Conservation (phyloP, 2,113 vertebrate species). For the Microcebus tavaratra region DNA sequence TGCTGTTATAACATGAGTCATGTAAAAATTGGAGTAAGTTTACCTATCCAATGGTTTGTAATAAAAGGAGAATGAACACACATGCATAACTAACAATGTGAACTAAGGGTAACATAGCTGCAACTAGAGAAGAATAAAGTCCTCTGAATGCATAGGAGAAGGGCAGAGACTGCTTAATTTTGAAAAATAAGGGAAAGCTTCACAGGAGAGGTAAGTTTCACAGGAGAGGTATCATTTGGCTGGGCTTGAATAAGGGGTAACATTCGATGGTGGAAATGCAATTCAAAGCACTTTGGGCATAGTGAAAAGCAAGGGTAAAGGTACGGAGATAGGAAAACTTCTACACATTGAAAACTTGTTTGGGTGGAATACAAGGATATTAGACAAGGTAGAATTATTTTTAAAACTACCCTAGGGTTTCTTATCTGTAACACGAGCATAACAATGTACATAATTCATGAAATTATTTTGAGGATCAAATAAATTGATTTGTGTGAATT, state of each 20-base stretch:
- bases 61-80: not conserved
- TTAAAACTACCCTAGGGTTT: not conserved
- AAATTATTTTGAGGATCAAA: not conserved
- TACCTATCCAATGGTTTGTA: not conserved
- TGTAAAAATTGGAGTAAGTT: not conserved
- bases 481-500: not conserved
- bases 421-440: not conserved
- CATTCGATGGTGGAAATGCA: not conserved
- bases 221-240: not conserved
- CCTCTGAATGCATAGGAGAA: not conserved
- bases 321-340: not conserved
- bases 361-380: not conserved
- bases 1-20: not conserved
- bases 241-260: not conserved
- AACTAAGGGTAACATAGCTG: not conserved
- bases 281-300: not conserved
- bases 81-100: fast-evolving
- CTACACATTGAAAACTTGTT: not conserved
- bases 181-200: not conserved
- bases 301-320: not conserved
- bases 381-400: not conserved
- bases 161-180: not conserved
- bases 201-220: not conserved
- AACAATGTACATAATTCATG: not conserved
- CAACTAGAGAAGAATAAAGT: not conserved